These are phyloP conservation scores for Pentalonia nigronervosa DNA, from an alignment of 1,140 invertebrate species.

Conservation along the genomic window DNA sequence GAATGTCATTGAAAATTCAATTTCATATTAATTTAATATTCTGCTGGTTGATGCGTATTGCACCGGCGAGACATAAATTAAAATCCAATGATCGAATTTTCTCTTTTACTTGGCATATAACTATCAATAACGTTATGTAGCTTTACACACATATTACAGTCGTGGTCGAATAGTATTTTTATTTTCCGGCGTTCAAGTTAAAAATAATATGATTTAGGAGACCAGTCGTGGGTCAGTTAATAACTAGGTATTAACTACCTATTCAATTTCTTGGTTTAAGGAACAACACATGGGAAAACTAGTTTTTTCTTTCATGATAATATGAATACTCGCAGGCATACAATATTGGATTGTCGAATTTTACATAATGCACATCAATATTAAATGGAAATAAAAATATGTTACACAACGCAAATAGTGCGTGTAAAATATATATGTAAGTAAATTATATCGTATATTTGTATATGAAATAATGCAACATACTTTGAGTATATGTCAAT, in stretches of 20 bases:
- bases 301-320: neutral
- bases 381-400: neutral
- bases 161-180: neutral
- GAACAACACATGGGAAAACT: neutral
- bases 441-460: neutral
- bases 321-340: neutral
- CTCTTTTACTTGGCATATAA: neutral
- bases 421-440: neutral
- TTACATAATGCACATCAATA: neutral
- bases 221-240: constrained; percentile 15
- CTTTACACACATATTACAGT: neutral
- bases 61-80: neutral
- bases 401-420: constrained; percentile 12
- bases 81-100: constrained; percentile 1
- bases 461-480: neutral
- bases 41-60: neutral
- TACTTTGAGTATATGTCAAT: neutral
- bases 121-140: neutral
- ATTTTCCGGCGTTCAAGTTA: neutral
- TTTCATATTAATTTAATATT: constrained; percentile 43
- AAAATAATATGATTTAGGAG: neutral
- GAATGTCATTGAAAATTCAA: constrained; percentile 36
- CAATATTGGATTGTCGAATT: neutral
- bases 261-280: neutral
- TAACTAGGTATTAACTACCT: neutral